Evolutionary conservation across 2,888 invertebrate genomes (phyloP).

Genomic region (Drosophila sordidula): DNA sequence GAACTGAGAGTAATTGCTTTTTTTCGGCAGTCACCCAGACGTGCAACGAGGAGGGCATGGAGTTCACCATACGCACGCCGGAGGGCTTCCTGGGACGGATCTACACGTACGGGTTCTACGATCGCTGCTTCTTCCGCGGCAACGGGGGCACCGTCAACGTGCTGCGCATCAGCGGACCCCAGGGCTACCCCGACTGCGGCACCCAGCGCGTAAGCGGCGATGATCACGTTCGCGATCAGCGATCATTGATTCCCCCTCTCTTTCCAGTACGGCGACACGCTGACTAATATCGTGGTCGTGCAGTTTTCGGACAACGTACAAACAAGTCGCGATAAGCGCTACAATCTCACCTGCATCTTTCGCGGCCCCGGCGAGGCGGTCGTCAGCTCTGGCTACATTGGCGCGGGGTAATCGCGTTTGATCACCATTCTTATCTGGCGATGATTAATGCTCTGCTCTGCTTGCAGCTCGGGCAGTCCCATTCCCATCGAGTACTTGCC

Average conservation of each 20-base stretch:
- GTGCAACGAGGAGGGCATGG: slow-evolving; percentile 97
- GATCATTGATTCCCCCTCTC: slow-evolving; percentile 25
- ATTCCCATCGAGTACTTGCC: slow-evolving; percentile 96
- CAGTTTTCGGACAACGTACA: slow-evolving; percentile 97
- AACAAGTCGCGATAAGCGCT: slow-evolving; percentile 95
- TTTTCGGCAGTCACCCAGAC: slow-evolving; percentile 93
- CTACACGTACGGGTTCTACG: slow-evolving; percentile 96
- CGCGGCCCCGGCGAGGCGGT: slow-evolving; percentile 96
- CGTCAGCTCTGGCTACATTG: slow-evolving; percentile 96
- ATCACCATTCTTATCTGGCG: slow-evolving; percentile 8
- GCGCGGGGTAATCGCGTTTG: slow-evolving; percentile 90
- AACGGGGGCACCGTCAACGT: slow-evolving; percentile 94
- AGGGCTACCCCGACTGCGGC: slow-evolving; percentile 97
- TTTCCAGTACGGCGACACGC: slow-evolving; percentile 93
- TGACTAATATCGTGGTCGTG: slow-evolving; percentile 97
- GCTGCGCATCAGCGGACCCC: slow-evolving; percentile 93
- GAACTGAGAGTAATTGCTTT: slow-evolving; percentile 38
- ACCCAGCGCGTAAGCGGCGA: slow-evolving; percentile 89
- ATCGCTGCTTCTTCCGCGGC: slow-evolving; percentile 95
- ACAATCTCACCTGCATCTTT: slow-evolving; percentile 96
- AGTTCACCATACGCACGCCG: slow-evolving; percentile 94
- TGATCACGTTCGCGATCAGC: slow-evolving; percentile 1
- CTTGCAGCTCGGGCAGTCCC: slow-evolving; percentile 92
- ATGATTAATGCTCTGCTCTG: slow-evolving; percentile 10
- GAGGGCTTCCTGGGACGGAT: slow-evolving; percentile 96